Evolutionary conservation across 1,140 invertebrate genomes (phyloP).

Genomic region (Epicauta chinensis): DNA sequence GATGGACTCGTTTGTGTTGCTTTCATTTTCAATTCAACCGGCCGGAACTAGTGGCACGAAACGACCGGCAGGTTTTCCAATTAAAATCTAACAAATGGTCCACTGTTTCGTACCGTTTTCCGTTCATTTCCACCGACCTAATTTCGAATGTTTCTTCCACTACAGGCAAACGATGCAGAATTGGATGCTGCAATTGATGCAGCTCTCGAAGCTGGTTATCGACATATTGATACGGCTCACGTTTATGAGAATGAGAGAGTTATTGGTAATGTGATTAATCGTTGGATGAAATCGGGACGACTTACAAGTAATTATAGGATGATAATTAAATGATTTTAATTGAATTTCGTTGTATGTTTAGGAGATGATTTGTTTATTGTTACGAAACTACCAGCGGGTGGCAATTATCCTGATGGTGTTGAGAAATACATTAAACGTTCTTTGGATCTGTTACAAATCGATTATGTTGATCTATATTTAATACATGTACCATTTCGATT

Average conservation of each 20-base stretch:
- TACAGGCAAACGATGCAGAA: conserved; percentile 61
- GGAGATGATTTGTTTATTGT: conserved; percentile 75
- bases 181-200: conserved; percentile 60
- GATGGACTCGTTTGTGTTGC: too few species aligned
- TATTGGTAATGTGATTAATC: conserved; percentile 68
- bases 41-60: too few species aligned
- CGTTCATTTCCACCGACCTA: neutral
- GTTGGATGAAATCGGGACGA: conserved; percentile 64
- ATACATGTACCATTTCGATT: conserved; percentile 75
- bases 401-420: conserved; percentile 58
- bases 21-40: too few species aligned
- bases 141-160: conserved; percentile 23
- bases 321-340: neutral
- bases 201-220: conserved; percentile 61
- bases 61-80: too few species aligned
- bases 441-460: conserved; percentile 62
- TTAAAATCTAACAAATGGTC: too few species aligned
- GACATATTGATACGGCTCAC: conserved; percentile 76
- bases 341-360: conserved; percentile 14
- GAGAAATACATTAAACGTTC: conserved; percentile 66
- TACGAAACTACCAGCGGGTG: conserved; percentile 62
- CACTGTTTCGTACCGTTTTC: too few species aligned
- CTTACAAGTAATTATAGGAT: conserved; percentile 45
- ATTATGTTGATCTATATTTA: conserved; percentile 81
- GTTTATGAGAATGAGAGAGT: conserved; percentile 76